Conservation (phyloP, 2,888 invertebrate genomes). For the Drosophila nr. perissopoda region DNA sequence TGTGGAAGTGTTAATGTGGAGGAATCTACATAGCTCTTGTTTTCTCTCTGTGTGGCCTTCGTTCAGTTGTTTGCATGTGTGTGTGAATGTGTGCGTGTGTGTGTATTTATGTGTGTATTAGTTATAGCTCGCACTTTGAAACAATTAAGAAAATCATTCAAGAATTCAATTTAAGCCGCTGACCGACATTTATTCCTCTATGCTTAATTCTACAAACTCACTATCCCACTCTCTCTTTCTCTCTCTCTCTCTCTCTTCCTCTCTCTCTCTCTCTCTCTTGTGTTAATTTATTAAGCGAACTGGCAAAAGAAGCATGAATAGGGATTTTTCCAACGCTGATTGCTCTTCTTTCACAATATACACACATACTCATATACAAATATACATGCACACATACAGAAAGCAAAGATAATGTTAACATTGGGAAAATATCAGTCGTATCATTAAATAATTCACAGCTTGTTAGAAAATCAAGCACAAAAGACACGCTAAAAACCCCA, state of each 20-base stretch:
- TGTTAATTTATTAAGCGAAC: neutral
- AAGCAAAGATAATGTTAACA: neutral
- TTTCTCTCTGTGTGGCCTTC: neutral
- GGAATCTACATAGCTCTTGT: neutral
- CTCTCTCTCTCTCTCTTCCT: neutral
- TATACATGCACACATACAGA: slow-evolving; percentile 2
- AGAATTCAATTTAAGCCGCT: neutral
- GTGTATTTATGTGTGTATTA: neutral
- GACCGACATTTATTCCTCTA: neutral
- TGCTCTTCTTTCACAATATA: neutral
- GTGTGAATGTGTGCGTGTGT: neutral
- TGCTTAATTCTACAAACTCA: neutral
- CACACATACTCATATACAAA: neutral
- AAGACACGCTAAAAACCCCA: slow-evolving; percentile 25
- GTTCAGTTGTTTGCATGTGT: neutral
- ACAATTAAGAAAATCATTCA: neutral
- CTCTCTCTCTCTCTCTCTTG: neutral
- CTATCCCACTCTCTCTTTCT: neutral
- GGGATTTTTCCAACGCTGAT: neutral
- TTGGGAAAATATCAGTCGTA: slow-evolving; percentile 35
- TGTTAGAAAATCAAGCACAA: slow-evolving; percentile 49
- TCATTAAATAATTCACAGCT: slow-evolving; percentile 63
- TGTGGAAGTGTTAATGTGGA: neutral
- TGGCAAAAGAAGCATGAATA: neutral
- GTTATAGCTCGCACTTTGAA: neutral